A percentile compares a stretch with the other conserved stretches of the same genome.
Evolutionary conservation across 2,113 vertebrate species (phyloP).

Genomic region (Columba janthina): DNA sequence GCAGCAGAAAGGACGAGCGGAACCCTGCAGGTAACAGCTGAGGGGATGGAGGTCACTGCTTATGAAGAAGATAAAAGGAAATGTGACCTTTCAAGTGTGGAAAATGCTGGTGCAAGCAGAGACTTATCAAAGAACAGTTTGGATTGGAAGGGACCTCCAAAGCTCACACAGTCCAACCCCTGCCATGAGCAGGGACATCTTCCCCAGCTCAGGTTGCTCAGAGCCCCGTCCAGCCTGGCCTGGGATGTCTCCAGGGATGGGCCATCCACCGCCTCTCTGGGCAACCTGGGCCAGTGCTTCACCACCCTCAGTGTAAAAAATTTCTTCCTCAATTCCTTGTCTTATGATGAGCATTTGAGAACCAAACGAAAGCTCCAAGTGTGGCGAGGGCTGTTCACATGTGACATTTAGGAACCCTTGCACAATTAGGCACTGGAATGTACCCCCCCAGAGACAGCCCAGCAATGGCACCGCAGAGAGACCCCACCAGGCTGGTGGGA

Average conservation of each 20-base stretch:
- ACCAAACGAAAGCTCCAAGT: neutral
- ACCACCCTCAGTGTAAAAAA: too few relatives aligned
- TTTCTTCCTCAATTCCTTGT: neutral
- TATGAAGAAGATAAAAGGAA: neutral
- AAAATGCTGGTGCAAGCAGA: neutral
- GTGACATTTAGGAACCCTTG: neutral
- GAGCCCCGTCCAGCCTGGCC: too few relatives aligned
- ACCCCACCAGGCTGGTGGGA: neutral
- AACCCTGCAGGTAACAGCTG: accelerated
- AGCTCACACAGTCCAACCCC: too few relatives aligned
- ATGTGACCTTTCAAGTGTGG: neutral
- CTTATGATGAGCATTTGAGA: accelerated
- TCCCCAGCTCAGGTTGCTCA: too few relatives aligned
- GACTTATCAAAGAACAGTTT: neutral
- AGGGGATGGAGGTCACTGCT: neutral
- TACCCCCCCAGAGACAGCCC: neutral
- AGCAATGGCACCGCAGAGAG: accelerated
- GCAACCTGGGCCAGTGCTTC: too few relatives aligned
- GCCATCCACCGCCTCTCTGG: too few relatives aligned
- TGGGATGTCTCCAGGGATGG: too few relatives aligned
- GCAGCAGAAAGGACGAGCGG: neutral
- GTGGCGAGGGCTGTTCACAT: neutral
- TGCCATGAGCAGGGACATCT: too few relatives aligned
- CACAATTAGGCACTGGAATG: neutral
- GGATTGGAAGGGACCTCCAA: too few relatives aligned